Evolutionary conservation across 92 coral and sea anemone species (phyloP).

Genomic region (Pocillopora grandis): DNA sequence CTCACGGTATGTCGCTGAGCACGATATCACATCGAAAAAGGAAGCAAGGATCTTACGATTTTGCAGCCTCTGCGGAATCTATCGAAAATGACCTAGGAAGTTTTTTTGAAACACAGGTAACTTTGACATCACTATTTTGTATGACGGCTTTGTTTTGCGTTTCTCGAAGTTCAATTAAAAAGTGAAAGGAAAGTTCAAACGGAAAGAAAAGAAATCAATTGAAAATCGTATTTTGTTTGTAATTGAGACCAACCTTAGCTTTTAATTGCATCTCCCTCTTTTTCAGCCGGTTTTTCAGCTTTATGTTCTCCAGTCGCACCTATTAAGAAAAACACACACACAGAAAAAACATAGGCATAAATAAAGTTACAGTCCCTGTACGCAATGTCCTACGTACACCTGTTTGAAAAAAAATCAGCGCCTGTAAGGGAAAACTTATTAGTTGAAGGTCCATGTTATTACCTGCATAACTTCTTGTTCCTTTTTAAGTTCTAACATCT

Average conservation of each 20-base stretch:
- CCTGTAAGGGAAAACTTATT: too few relatives aligned
- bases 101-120: too few relatives aligned
- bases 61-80: too few relatives aligned
- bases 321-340: constrained; percentile 4
- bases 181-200: neutral
- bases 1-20: too few relatives aligned
- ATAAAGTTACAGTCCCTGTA: neutral
- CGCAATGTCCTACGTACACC: neutral
- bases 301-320: constrained; percentile 97
- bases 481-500: constrained; percentile 78
- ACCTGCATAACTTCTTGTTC: constrained; percentile 97
- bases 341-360: neutral
- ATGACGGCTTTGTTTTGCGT: too few relatives aligned
- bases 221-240: too few relatives aligned
- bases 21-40: too few relatives aligned
- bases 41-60: too few relatives aligned
- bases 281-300: constrained; percentile 90
- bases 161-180: too few relatives aligned
- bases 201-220: neutral
- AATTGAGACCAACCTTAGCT: constrained; percentile 73
- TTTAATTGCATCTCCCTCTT: constrained; percentile 98
- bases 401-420: too few relatives aligned
- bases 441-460: neutral
- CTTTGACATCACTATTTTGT: too few relatives aligned
- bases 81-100: too few relatives aligned